These are phyloP conservation scores for Phalacrocorax carbo DNA, from an alignment of 2,113 vertebrate species.

Conservation along the genomic window DNA sequence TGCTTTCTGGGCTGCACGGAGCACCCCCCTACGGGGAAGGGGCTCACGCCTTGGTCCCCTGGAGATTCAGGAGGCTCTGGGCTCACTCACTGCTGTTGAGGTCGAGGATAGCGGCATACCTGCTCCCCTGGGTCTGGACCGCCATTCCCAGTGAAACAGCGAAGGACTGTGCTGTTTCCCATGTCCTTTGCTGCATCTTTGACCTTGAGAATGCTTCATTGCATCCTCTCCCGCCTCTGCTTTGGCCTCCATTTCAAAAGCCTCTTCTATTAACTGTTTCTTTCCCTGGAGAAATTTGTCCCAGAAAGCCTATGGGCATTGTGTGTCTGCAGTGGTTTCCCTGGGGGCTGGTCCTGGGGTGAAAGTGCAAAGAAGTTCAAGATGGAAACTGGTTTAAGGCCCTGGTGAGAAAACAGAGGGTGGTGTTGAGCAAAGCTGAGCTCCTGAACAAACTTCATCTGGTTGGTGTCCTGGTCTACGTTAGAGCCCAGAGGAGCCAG, in stretches of 20 bases:
- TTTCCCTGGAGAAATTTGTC: not conserved
- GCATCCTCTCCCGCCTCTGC: not conserved
- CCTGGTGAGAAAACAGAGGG: not conserved
- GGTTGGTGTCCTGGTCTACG: not conserved
- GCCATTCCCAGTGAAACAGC: not conserved
- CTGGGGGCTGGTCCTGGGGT: not conserved
- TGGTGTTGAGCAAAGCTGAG: not conserved
- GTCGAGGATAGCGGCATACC: accelerated
- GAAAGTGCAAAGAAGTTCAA: not conserved
- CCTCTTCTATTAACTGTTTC: not conserved
- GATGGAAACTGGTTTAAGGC: not conserved
- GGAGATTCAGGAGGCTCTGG: not conserved
- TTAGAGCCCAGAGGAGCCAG: not conserved
- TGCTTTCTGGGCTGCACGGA: not conserved
- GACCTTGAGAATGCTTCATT: not conserved
- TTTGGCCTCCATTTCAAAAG: not conserved
- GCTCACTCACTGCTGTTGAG: not conserved
- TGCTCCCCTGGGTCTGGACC: not conserved
- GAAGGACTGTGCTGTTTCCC: not conserved
- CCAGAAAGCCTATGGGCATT: not conserved
- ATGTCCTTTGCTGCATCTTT: not conserved
- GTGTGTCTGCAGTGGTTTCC: accelerated
- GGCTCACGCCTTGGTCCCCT: not conserved
- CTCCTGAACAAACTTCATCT: not conserved
- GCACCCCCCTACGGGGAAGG: accelerated